These are phyloP conservation scores for Platyrinchus mystaceus DNA, from an alignment of 2,797 vertebrate genomes.

Conservation along the genomic window DNA sequence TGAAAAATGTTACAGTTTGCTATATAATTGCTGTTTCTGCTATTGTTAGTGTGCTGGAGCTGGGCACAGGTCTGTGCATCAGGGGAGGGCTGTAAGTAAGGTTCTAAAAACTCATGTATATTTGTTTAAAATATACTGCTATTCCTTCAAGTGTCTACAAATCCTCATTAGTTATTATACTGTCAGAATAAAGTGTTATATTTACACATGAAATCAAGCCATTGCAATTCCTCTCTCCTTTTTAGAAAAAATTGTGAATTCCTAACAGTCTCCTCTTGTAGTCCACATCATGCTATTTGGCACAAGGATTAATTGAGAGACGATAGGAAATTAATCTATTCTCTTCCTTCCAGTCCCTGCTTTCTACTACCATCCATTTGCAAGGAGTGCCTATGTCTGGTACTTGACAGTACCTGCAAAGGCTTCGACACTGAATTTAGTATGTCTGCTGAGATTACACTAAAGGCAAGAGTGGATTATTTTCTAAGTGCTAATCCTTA, in stretches of 20 bases:
- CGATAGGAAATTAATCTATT: constrained; percentile 5
- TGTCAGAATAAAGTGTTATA: neutral
- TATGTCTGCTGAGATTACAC: constrained; percentile 34
- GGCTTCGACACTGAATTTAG: constrained; percentile 24
- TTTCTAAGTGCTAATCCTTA: constrained; percentile 36
- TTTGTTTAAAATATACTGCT: neutral
- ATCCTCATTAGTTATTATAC: neutral
- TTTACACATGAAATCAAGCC: neutral
- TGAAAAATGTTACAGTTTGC: neutral
- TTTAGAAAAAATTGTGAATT: neutral
- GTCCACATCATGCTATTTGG: neutral
- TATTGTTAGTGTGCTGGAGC: neutral
- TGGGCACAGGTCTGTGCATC: neutral
- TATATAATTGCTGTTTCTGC: constrained; percentile 11
- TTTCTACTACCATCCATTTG: constrained; percentile 24
- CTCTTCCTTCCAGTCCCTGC: neutral
- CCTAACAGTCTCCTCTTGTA: neutral
- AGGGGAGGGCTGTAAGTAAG: neutral
- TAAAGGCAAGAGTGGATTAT: constrained; percentile 16
- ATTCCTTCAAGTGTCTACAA: neutral
- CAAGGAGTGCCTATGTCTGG: neutral
- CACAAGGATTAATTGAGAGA: neutral
- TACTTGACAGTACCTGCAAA: neutral
- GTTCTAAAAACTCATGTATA: neutral
- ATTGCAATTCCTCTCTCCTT: neutral